These are phyloP conservation scores for Leptinotarsa haldemani DNA, from an alignment of 2,888 invertebrate genomes.

Conservation along the genomic window DNA sequence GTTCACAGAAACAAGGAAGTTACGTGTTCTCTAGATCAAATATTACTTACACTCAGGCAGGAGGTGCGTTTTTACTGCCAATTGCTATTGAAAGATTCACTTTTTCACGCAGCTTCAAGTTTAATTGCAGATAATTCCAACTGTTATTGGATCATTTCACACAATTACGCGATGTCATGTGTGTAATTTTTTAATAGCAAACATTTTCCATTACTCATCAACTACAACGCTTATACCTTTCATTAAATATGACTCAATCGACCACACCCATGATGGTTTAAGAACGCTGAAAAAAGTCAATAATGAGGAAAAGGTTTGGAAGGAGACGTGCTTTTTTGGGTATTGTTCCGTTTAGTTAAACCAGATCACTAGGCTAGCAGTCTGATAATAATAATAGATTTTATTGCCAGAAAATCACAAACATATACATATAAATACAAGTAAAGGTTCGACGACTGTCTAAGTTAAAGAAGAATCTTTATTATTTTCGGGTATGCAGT, in stretches of 20 bases:
- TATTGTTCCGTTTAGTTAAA: too few relatives aligned
- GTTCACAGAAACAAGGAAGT: slow-evolving; percentile 8
- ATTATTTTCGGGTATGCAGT: too few relatives aligned
- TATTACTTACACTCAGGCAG: background rate
- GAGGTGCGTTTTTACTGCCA: slow-evolving; percentile 11
- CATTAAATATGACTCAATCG: slow-evolving; percentile 2
- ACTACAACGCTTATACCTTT: background rate
- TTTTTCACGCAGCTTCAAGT: background rate
- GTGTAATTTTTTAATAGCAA: background rate
- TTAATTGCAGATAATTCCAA: background rate
- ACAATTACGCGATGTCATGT: background rate
- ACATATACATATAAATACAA: too few relatives aligned
- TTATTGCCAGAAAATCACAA: too few relatives aligned
- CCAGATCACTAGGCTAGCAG: too few relatives aligned
- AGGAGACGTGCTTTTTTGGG: too few relatives aligned
- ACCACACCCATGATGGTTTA: background rate
- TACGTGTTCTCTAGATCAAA: slow-evolving; percentile 10
- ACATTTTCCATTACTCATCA: background rate
- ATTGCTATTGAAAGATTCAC: slow-evolving; percentile 2
- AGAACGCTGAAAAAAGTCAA: too few relatives aligned
- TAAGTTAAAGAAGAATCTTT: too few relatives aligned
- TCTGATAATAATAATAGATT: too few relatives aligned
- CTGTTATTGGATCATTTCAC: background rate
- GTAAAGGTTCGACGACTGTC: too few relatives aligned
- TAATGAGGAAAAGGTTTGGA: too few relatives aligned